Evolutionary conservation across 1,140 invertebrate genomes (phyloP).

Genomic region (Drosophila asahinai): DNA sequence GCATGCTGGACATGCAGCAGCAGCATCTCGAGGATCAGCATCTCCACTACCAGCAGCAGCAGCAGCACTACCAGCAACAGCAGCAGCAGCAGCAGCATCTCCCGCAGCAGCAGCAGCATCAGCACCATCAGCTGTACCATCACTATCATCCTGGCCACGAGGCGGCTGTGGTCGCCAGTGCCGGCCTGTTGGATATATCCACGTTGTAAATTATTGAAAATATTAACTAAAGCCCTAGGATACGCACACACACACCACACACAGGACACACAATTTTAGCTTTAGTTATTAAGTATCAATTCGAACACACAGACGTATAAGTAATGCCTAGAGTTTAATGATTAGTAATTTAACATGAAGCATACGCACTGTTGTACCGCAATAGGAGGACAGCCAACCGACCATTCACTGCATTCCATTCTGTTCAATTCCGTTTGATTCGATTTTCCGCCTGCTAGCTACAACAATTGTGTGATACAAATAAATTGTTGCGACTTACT

Average conservation of each 20-base stretch:
- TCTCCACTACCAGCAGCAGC: slow-evolving; percentile 54
- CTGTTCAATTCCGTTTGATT: slow-evolving; percentile 31
- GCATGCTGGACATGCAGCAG: slow-evolving; percentile 79
- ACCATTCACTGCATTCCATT: slow-evolving; percentile 58
- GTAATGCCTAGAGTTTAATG: slow-evolving; percentile 49
- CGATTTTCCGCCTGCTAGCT: slow-evolving; percentile 36
- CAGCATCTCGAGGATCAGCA: slow-evolving; percentile 66
- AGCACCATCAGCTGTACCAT: slow-evolving; percentile 66
- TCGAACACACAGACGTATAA: slow-evolving; percentile 33
- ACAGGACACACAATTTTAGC: slow-evolving; percentile 68
- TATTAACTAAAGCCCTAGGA: slow-evolving; percentile 61
- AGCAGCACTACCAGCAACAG: slow-evolving; percentile 52
- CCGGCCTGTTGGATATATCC: slow-evolving; percentile 83
- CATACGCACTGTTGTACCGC: slow-evolving; percentile 80
- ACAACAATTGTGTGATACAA: slow-evolving; percentile 80
- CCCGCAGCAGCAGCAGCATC: slow-evolving; percentile 56
- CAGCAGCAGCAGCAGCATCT: slow-evolving; percentile 62
- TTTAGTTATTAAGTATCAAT: slow-evolving; percentile 73
- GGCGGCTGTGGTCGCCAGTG: slow-evolving; percentile 60
- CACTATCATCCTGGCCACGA: slow-evolving; percentile 62
- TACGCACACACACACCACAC: slow-evolving; percentile 35
- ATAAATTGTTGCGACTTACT: slow-evolving; percentile 71
- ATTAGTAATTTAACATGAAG: slow-evolving; percentile 71
- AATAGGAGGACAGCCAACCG: slow-evolving; percentile 36
- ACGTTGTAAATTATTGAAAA: slow-evolving; percentile 85